Base-by-base conservation (phyloP, 2,888 invertebrate species). In the Leucoma salicis region DNA sequence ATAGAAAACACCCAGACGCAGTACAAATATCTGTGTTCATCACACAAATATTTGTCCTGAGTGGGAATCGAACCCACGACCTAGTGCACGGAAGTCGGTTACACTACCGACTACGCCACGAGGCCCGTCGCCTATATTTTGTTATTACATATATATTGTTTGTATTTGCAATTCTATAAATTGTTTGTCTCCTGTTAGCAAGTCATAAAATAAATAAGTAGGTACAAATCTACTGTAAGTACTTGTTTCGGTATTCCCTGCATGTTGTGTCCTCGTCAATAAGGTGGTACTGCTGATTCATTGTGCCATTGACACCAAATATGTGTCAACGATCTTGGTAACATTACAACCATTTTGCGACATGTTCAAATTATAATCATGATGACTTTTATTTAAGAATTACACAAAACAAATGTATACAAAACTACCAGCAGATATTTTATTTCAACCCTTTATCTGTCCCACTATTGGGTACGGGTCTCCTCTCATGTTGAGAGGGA, bases 261-360 rank as follows among this genome's bases (percentile, higher is more conserved):
- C 49, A 40, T 47, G 56, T 52, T 54, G 47, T 59, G 58, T 54
- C 66, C 64, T 62, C 54, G 51, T 48, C 50, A 34, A 51, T 45
- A 62, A 54, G 59, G 64, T 53, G 50, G 57, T 55, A 56, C 56
- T 46, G 49, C 53, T 63, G 61, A 63, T 57, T 68, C 65, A 66
- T 52, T 54, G 57, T 59, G 63, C 52, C 53, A 62, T 56, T 63
- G 64, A 59, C 66, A 53, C 53, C 37, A 48, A 37, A 47, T 40
- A 55, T 51, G 46, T 61, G 67, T 66, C 67, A 66, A 64, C 51
- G 63, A 57, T 61, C 62, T 62, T 45, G 32, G 27, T 24, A 15
- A 34, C 33, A 35, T 14, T 37, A 16, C 40, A 33, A 29, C 33
- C 29, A 25, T 36, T 44, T 33, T 28, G 39, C 25, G 15, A 35